phyloP scores from a whole-genome alignment of 64 coral and sea anemone species.

The Montipora capricornis region DNA sequence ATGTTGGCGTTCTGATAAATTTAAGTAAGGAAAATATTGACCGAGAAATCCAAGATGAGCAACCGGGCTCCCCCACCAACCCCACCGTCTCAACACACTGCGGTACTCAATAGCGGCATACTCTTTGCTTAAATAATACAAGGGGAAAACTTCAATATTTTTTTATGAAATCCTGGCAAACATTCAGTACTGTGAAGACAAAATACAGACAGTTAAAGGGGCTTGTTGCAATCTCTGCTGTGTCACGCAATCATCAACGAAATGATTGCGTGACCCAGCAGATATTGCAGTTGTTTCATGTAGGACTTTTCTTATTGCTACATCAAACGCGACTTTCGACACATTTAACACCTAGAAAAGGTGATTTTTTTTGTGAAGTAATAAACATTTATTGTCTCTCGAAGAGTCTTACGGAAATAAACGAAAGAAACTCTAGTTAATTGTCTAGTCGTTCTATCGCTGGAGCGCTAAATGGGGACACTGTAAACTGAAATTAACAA shows the following conservation, averaged over 20 bases:
- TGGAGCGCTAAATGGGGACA: no score
- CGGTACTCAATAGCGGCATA: neutral
- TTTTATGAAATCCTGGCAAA: neutral
- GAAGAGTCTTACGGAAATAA: neutral
- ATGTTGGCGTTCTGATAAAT: neutral
- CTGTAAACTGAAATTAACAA: no score
- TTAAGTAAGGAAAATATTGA: neutral
- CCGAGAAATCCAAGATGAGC: neutral
- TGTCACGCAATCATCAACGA: no score
- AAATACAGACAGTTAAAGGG: neutral
- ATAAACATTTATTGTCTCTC: neutral
- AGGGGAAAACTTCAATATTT: neutral
- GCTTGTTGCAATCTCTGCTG: no score
- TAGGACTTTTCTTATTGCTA: no score
- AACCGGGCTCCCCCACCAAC: neutral
- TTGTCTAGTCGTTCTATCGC: no score
- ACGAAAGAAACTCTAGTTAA: no score
- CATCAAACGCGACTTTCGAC: neutral
- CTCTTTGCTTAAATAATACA: neutral
- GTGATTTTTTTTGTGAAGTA: neutral
- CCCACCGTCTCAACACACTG: neutral
- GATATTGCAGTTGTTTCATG: no score
- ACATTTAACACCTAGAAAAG: neutral
- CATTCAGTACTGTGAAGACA: neutral
- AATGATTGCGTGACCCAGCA: neutral